These are phyloP conservation scores for Pomatostomus ruficeps DNA, from an alignment of 2,113 vertebrate species.

Conservation along the genomic window DNA sequence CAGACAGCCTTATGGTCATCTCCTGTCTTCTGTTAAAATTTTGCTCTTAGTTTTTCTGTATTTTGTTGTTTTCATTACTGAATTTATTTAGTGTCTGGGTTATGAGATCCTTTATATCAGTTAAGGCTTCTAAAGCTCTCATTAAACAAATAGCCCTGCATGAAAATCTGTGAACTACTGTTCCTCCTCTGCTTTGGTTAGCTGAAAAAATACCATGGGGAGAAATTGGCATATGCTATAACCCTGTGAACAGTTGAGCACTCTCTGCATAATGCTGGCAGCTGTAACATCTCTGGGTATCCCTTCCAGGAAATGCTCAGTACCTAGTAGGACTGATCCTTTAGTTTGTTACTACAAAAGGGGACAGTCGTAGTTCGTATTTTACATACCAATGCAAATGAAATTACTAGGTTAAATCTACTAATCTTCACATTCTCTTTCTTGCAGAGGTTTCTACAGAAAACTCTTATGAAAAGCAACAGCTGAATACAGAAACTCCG, in stretches of 20 bases:
- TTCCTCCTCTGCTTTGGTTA: background rate
- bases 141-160: background rate
- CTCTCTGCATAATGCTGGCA: background rate
- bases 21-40: background rate
- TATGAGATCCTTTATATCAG: background rate
- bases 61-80: background rate
- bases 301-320: background rate
- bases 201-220: background rate
- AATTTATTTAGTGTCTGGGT: background rate
- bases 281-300: background rate
- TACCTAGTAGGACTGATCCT: background rate
- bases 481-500: constrained; percentile 53
- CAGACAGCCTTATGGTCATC: background rate
- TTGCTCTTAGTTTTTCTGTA: background rate
- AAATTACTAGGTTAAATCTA: background rate
- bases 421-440: background rate
- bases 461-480: constrained; percentile 58
- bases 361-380: background rate
- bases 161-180: background rate
- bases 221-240: background rate
- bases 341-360: background rate
- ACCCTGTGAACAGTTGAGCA: background rate
- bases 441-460: constrained; percentile 36
- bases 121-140: background rate
- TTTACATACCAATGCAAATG: background rate